Evolutionary conservation across 2,888 invertebrate genomes (phyloP).

Genomic region (Reticulitermes lucifugus): DNA sequence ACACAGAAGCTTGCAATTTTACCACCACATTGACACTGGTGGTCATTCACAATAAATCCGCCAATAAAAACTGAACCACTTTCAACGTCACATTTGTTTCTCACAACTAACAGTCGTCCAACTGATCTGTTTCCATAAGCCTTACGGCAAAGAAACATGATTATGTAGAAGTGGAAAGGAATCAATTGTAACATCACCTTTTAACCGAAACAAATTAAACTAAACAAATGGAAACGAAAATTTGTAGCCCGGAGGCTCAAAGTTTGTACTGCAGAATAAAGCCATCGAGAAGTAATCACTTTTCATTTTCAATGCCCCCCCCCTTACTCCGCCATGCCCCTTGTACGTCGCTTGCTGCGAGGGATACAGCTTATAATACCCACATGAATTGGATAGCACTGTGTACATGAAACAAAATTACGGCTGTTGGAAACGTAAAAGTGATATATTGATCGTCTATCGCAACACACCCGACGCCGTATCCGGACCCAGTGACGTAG

Average conservation of each 20-base stretch:
- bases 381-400: slow-evolving; percentile 11
- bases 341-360: neutral
- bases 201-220: neutral
- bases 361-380: slow-evolving; percentile 4
- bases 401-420: slow-evolving; percentile 22
- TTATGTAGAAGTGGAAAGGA: no score
- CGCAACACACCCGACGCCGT: neutral
- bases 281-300: slow-evolving; percentile 7
- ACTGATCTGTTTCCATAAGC: no score
- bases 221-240: neutral
- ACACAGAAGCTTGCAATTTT: no score
- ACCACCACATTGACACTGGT: no score
- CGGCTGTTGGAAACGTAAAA: slow-evolving; percentile 36
- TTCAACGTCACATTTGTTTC: no score
- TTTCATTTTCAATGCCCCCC: neutral
- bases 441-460: slow-evolving; percentile 31
- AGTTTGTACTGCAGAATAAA: neutral
- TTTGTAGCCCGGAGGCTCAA: neutral
- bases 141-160: no score
- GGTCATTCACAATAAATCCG: no score
- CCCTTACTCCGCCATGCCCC: neutral
- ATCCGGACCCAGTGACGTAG: slow-evolving; percentile 38
- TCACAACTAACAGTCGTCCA: no score
- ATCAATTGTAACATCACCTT: no score
- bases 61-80: no score